These are phyloP conservation scores for Drepanosiphum platanoidis DNA, from an alignment of 2,888 invertebrate genomes.

Conservation along the genomic window DNA sequence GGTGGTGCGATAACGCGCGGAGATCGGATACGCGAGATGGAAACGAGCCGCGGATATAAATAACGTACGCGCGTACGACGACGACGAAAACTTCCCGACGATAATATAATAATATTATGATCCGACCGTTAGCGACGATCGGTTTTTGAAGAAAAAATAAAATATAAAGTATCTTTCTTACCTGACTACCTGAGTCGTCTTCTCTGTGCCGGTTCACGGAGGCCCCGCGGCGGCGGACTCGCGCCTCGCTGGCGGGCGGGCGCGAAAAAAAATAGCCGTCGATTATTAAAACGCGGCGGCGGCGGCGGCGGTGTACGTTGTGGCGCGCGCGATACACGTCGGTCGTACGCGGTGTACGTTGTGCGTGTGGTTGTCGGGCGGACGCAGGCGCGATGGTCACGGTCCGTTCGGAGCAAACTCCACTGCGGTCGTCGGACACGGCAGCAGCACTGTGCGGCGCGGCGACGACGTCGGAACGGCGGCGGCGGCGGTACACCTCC, in stretches of 20 bases:
- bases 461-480: neutral
- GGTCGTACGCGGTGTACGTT: neutral
- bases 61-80: neutral
- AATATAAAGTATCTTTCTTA: neutral
- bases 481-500: neutral
- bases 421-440: conserved; percentile 55
- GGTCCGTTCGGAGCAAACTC: conserved; percentile 54
- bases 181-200: too few relatives aligned
- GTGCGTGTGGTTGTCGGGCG: conserved; percentile 5
- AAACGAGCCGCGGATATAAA: neutral
- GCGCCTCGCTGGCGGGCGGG: neutral
- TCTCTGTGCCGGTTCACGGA: neutral
- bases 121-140: neutral
- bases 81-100: neutral
- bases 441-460: conserved; percentile 54
- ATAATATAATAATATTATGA: neutral
- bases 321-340: neutral
- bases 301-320: neutral
- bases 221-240: neutral
- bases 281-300: neutral
- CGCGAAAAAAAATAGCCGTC: neutral
- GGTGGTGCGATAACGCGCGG: too few relatives aligned
- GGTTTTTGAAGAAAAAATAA: neutral
- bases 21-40: neutral
- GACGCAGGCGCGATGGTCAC: conserved; percentile 59